Evolutionary conservation across 2,888 invertebrate genomes (phyloP).

Genomic region (Sycophila texana): DNA sequence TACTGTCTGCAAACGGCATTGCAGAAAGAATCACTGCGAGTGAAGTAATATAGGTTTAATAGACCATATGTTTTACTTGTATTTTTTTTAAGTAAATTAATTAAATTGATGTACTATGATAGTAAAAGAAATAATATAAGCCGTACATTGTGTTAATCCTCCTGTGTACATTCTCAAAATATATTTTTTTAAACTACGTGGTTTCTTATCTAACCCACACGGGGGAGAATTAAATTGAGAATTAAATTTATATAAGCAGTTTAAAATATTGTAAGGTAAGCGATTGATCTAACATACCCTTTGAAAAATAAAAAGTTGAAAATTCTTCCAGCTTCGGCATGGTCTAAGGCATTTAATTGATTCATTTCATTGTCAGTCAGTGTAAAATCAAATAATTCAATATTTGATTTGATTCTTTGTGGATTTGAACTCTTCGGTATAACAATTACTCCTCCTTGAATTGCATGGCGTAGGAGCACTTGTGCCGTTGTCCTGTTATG

Average conservation of each 20-base stretch:
- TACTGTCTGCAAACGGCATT: neutral
- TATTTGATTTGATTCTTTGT: conserved; percentile 83
- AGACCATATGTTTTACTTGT: too few relatives aligned
- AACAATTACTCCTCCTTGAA: conserved; percentile 82
- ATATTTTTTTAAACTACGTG: too few relatives aligned
- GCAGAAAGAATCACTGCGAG: neutral
- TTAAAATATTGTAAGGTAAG: neutral
- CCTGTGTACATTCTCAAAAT: too few relatives aligned
- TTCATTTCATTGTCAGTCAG: conserved; percentile 78
- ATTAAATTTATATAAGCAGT: neutral
- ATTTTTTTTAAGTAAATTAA: too few relatives aligned
- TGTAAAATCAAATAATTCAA: conserved; percentile 82
- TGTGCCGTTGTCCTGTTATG: conserved; percentile 83
- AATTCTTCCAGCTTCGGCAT: conserved; percentile 81
- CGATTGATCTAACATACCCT: conserved; percentile 66
- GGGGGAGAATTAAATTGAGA: too few relatives aligned
- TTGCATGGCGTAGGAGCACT: conserved; percentile 82
- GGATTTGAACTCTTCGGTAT: conserved; percentile 88
- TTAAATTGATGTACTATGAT: too few relatives aligned
- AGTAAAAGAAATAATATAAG: too few relatives aligned
- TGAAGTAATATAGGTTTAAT: too few relatives aligned
- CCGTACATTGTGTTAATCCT: too few relatives aligned
- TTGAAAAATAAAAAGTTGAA: conserved; percentile 80
- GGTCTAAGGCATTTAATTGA: conserved; percentile 79
- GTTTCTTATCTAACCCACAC: too few relatives aligned